These are phyloP conservation scores for Eupithecia tripunctaria DNA, from an alignment of 2,888 invertebrate genomes.

Conservation along the genomic window DNA sequence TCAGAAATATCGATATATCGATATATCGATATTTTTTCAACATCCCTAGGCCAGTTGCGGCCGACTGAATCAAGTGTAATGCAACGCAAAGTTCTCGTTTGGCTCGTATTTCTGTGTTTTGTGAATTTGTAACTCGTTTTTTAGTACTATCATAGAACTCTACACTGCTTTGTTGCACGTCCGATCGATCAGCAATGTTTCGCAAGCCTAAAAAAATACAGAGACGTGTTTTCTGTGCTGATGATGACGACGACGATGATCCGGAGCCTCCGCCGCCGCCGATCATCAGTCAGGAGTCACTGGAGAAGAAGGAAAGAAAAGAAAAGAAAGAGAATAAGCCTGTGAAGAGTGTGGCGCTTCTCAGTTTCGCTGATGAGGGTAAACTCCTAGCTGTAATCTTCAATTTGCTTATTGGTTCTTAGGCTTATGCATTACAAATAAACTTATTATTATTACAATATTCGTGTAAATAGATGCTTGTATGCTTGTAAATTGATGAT, in stretches of 20 bases:
- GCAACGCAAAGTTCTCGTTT: neutral
- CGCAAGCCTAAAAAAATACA: conserved; percentile 95
- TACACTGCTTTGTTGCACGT: neutral
- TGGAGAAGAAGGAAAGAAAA: conserved; percentile 51
- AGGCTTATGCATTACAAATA: neutral
- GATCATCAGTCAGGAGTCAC: conserved; percentile 70
- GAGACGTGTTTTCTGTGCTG: conserved; percentile 89
- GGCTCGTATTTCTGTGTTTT: neutral
- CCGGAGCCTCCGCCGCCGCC: conserved; percentile 81
- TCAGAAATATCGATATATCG: too few relatives aligned
- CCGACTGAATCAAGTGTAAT: too few relatives aligned
- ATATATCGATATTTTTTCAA: too few relatives aligned
- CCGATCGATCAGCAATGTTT: conserved; percentile 79
- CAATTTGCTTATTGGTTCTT: neutral
- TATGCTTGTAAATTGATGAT: too few relatives aligned
- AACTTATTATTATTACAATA: neutral
- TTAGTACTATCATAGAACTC: neutral
- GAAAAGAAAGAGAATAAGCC: conserved; percentile 80
- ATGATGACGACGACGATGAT: conserved; percentile 87
- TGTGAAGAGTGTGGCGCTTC: conserved; percentile 84
- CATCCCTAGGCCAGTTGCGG: too few relatives aligned
- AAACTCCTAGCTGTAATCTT: conserved; percentile 24
- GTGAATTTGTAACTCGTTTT: neutral
- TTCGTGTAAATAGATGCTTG: neutral
- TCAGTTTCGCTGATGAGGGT: conserved; percentile 93